Conservation (phyloP, 2,888 invertebrate genomes). For the Clostera curtula region DNA sequence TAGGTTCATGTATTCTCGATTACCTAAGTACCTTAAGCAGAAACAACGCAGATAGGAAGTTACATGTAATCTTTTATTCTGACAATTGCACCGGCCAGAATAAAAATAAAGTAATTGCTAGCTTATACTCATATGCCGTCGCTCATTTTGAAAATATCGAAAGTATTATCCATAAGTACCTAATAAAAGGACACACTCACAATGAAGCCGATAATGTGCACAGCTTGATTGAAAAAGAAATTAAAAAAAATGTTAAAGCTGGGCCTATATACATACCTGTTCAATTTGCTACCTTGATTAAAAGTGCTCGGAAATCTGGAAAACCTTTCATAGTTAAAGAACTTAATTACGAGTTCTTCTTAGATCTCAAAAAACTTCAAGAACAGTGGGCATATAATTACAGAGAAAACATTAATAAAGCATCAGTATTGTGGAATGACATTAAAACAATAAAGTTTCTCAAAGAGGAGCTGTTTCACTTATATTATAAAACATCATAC, state of each 20-base stretch:
- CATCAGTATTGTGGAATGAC: background rate
- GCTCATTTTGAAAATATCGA: too few relatives aligned
- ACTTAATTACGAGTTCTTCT: constrained; percentile 4
- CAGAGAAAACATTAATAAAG: background rate
- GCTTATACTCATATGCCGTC: too few relatives aligned
- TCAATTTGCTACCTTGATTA: constrained; percentile 9
- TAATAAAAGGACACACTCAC: background rate
- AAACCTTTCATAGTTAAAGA: constrained; percentile 4
- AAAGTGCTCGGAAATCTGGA: constrained; percentile 4
- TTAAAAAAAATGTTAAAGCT: constrained; percentile 21
- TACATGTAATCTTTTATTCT: constrained; percentile 12
- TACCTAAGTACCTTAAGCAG: background rate
- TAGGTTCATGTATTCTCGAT: background rate
- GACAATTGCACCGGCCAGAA: constrained; percentile 25
- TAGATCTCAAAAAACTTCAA: constrained; percentile 2
- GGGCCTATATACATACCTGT: constrained; percentile 21
- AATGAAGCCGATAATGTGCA: constrained; percentile 14
- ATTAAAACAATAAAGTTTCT: constrained; percentile 1
- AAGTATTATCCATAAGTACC: too few relatives aligned
- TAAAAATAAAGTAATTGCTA: constrained; percentile 14
- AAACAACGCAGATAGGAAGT: background rate
- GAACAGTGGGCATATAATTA: constrained; percentile 1
- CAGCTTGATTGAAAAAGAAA: constrained; percentile 26
- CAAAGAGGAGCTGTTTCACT: background rate
- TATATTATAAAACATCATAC: constrained; percentile 2